A percentile compares a stretch with the other conserved stretches of the same genome.
phyloP scores from a whole-genome alignment of 2,797 vertebrate genomes.

The Danio choprae region DNA sequence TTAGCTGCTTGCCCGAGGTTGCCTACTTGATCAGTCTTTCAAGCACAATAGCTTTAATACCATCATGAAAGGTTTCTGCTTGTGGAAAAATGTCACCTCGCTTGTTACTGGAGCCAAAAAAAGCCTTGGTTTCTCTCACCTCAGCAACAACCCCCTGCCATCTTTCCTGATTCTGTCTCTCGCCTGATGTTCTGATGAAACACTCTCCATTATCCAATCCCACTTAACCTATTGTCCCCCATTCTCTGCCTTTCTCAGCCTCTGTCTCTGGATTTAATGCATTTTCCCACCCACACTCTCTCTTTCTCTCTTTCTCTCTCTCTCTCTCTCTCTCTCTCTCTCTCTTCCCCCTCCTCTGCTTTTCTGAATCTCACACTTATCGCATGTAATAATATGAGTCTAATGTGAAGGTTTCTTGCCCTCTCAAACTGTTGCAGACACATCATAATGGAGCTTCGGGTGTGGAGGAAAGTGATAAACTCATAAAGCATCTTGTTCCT shows the following conservation, averaged over 20 bases:
- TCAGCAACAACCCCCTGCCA: conserved; percentile 33
- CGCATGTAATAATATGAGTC: conserved; percentile 63
- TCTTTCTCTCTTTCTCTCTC: conserved; percentile 11
- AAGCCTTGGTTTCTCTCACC: conserved; percentile 32
- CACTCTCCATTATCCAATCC: conserved; percentile 33
- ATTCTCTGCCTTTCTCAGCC: conserved; percentile 48
- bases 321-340: conserved; percentile 14
- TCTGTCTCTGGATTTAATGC: conserved; percentile 42
- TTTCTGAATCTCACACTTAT: conserved; percentile 65
- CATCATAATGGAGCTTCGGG: conserved; percentile 72
- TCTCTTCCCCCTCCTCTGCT: conserved; percentile 25
- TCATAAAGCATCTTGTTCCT: conserved; percentile 75
- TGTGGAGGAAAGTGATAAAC: conserved; percentile 74
- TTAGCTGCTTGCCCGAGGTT: conserved; percentile 33
- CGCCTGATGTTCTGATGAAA: conserved; percentile 39
- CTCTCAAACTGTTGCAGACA: conserved; percentile 66
- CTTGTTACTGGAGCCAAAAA: conserved; percentile 47
- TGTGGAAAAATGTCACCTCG: conserved; percentile 50
- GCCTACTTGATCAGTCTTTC: conserved; percentile 51
- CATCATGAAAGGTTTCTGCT: conserved; percentile 45
- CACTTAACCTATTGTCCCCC: conserved; percentile 52
- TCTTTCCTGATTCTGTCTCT: conserved; percentile 32
- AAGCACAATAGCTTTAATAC: conserved; percentile 53
- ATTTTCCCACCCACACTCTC: conserved; percentile 68
- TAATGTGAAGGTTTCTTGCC: conserved; percentile 66